Conservation (phyloP, 2,113 vertebrate species). For the Misgurnus anguillicaudatus region DNA sequence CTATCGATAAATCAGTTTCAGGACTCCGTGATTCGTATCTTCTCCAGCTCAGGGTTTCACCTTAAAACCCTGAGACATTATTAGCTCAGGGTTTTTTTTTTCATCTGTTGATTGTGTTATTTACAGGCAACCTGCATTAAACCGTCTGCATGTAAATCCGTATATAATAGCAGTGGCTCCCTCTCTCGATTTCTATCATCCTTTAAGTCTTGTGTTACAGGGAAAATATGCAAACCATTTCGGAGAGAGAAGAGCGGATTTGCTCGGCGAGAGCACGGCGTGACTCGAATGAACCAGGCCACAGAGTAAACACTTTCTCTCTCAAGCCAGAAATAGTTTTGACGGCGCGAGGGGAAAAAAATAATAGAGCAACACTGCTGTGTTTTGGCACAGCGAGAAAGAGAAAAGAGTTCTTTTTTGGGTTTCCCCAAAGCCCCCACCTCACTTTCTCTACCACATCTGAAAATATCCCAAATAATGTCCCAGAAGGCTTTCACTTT, state of each 20-base stretch:
- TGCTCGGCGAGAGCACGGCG: conserved; percentile 75
- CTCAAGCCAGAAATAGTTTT: conserved; percentile 81
- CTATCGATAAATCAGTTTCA: conserved; percentile 15
- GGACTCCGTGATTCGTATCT: conserved; percentile 10
- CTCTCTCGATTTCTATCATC: conserved; percentile 49
- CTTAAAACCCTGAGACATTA: conserved; percentile 5
- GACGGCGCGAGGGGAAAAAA: conserved; percentile 59
- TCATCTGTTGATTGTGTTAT: neutral
- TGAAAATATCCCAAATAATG: conserved; percentile 86
- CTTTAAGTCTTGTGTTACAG: conserved; percentile 72
- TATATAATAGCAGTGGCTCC: conserved; percentile 59
- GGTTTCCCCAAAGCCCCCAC: neutral
- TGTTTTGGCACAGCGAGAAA: conserved; percentile 52
- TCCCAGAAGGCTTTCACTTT: conserved; percentile 69
- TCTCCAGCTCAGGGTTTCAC: neutral
- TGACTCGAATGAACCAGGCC: conserved; percentile 73
- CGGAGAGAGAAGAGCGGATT: conserved; percentile 73
- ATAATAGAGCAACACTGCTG: conserved; percentile 46
- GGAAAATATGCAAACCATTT: conserved; percentile 77
- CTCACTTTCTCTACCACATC: conserved; percentile 75
- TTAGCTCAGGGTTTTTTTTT: neutral
- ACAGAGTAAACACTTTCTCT: conserved; percentile 81
- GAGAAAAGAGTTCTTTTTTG: conserved; percentile 54
- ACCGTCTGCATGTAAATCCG: conserved; percentile 52
- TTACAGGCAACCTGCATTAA: conserved; percentile 43